These are phyloP conservation scores for Tachysurus fulvidraco DNA, from an alignment of 2,113 vertebrate species.

Conservation along the genomic window DNA sequence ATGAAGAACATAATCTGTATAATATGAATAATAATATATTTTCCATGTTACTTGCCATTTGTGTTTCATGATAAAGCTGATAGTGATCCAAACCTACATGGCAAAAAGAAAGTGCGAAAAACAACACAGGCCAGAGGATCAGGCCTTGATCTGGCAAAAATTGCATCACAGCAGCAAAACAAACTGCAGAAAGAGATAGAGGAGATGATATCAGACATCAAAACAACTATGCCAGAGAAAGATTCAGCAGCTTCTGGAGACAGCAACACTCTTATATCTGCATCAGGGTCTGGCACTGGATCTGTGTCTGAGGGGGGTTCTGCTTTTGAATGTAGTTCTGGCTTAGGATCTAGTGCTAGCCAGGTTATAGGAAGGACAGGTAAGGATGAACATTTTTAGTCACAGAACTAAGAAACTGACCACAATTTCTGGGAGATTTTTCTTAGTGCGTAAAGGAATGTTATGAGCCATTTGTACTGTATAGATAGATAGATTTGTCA, in stretches of 20 bases:
- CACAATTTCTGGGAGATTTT: too few relatives aligned
- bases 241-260: slow-evolving; percentile 41
- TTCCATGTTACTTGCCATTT: background rate
- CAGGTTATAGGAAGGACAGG: background rate
- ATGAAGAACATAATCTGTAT: background rate
- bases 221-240: slow-evolving; percentile 50
- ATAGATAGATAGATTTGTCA: too few relatives aligned
- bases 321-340: background rate
- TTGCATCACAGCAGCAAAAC: slow-evolving; percentile 64
- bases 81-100: slow-evolving; percentile 54
- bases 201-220: slow-evolving; percentile 58
- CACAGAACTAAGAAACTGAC: background rate
- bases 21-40: background rate
- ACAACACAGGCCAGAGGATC: slow-evolving; percentile 66
- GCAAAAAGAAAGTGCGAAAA: slow-evolving; percentile 68
- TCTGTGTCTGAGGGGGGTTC: background rate
- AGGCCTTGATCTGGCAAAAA: slow-evolving; percentile 61
- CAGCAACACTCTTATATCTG: background rate
- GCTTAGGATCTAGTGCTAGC: background rate
- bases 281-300: background rate
- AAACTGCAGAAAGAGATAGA: slow-evolving; percentile 62
- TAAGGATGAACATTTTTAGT: slow-evolving; percentile 16
- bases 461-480: too few relatives aligned
- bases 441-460: too few relatives aligned
- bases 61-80: slow-evolving; percentile 57